phyloP scores from a whole-genome alignment of 1,140 invertebrate species.

The Tetramorium alpestre region DNA sequence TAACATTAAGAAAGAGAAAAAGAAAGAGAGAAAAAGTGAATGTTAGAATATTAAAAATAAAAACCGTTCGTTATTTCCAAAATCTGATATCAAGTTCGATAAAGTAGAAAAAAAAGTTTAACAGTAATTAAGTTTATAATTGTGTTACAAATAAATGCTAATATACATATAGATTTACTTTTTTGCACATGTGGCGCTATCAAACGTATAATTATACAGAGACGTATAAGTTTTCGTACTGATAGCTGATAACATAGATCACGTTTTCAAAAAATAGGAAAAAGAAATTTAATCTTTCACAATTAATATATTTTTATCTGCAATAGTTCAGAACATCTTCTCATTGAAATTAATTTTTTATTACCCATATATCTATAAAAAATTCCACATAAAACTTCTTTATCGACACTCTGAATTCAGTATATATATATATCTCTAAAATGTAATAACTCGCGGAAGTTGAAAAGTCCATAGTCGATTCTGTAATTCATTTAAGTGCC shows the following conservation, averaged over 20 bases:
- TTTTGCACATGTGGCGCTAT: conserved; percentile 43
- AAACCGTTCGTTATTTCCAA: not conserved
- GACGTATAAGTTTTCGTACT: not conserved
- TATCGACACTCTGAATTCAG: not conserved
- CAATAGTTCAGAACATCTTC: not conserved
- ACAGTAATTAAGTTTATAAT: not conserved
- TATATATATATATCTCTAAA: not conserved
- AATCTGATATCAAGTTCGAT: not conserved
- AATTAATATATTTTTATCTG: not conserved
- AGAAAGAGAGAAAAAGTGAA: not conserved
- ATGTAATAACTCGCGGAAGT: not conserved
- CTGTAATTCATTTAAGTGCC: not conserved
- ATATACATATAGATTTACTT: not conserved
- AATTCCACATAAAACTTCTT: not conserved
- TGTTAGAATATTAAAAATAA: not conserved
- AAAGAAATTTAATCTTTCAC: not conserved
- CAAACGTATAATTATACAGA: not conserved
- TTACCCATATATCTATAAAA: not conserved
- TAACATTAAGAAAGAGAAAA: too few species aligned
- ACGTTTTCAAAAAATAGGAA: conserved; percentile 12
- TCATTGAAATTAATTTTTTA: conserved; percentile 12
- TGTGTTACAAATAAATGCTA: not conserved
- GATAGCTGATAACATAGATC: conserved; percentile 28
- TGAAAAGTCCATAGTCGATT: not conserved
- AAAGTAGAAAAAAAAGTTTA: not conserved